Conservation (phyloP, 2,888 invertebrate genomes). For the Ypsolopha scabrella region DNA sequence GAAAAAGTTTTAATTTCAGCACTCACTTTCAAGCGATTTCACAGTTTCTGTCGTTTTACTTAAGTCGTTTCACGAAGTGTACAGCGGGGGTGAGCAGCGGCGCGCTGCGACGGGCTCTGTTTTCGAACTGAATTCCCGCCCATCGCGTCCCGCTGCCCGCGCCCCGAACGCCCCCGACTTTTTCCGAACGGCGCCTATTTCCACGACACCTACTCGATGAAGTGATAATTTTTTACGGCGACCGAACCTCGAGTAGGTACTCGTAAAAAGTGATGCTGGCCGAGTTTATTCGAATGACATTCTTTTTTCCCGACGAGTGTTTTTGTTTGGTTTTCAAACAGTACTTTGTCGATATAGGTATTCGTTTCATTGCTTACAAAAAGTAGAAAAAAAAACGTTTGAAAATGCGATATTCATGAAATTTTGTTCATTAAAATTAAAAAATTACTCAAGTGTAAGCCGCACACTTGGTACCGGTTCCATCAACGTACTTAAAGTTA, state of each 20-base stretch:
- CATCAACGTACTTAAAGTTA: no score
- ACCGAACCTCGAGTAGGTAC: conserved; percentile 40
- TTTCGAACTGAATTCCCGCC: conserved; percentile 44
- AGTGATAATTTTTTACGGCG: conserved; percentile 67
- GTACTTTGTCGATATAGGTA: neutral
- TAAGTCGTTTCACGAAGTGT: neutral
- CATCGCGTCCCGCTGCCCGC: conserved; percentile 34
- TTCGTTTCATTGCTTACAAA: neutral
- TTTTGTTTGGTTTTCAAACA: neutral
- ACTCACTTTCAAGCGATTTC: neutral
- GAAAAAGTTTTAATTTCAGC: no score
- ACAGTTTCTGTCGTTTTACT: neutral
- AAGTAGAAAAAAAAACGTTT: neutral
- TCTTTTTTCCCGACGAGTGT: neutral
- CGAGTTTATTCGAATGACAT: conserved; percentile 2
- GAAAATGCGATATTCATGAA: no score
- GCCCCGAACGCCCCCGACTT: conserved; percentile 23
- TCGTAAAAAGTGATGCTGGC: conserved; percentile 4
- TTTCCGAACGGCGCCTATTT: conserved; percentile 32
- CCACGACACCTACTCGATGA: conserved; percentile 60
- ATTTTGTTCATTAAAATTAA: no score
- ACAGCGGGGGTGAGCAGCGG: neutral
- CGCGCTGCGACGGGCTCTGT: neutral
- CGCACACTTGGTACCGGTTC: no score
- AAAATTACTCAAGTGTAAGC: no score